phyloP scores from a whole-genome alignment of 2,888 invertebrate species.

The Ennomos fuscantarius region DNA sequence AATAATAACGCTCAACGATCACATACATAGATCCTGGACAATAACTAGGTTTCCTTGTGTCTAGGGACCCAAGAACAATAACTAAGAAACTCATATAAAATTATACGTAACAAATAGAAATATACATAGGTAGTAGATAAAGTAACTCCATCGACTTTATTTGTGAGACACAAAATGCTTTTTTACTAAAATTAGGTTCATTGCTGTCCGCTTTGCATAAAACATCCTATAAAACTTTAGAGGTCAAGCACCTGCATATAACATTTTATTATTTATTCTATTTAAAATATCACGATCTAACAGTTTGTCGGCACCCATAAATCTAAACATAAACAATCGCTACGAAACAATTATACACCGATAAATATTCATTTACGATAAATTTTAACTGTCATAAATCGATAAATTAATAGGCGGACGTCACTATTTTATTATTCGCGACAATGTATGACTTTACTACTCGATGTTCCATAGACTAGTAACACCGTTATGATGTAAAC shows the following conservation, averaged over 20 bases:
- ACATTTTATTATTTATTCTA: constrained; percentile 38
- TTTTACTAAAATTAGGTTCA: constrained; percentile 20
- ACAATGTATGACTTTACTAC: constrained; percentile 35
- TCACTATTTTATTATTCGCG: constrained; percentile 50
- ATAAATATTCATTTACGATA: constrained; percentile 63
- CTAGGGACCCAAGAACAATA: too few relatives aligned
- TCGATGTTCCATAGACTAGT: constrained; percentile 10
- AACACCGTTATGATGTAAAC: neutral
- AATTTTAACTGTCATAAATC: constrained; percentile 63
- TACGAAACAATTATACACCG: constrained; percentile 60
- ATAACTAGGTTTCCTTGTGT: too few relatives aligned
- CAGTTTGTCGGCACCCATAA: constrained; percentile 37
- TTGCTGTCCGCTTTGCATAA: constrained; percentile 2
- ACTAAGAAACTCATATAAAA: too few relatives aligned
- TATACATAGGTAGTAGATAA: constrained; percentile 25
- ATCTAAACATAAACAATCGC: constrained; percentile 47
- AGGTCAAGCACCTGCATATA: constrained; percentile 35
- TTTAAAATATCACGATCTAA: constrained; percentile 34
- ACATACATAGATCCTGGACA: too few relatives aligned
- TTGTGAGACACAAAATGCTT: neutral
- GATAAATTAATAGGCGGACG: constrained; percentile 52
- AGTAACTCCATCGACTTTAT: constrained; percentile 5
- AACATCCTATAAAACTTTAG: constrained; percentile 7
- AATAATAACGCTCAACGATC: too few relatives aligned
- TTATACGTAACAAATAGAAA: too few relatives aligned